Evolutionary conservation across 2,113 vertebrate species (phyloP), one percentile per base, ranked within the genome.

Genomic region (Porphyrio hochstetteri): DNA sequence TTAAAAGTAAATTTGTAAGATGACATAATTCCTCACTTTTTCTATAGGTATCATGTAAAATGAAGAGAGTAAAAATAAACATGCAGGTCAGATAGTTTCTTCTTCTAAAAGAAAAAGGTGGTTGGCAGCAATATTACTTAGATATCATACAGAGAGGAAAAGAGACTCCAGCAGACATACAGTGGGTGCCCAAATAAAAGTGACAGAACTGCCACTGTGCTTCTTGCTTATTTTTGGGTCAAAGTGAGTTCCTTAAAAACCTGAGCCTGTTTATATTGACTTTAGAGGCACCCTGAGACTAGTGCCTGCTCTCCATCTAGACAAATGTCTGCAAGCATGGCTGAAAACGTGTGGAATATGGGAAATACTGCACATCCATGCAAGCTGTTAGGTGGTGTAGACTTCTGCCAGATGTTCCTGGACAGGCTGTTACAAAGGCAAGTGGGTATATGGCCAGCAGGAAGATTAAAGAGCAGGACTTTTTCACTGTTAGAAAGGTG

Each of bases 351-450:
- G 20, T 65, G 48, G 10, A 11, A 15, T 59, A 31, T 2, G 75
- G 77, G 28, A 86, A 52, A 35, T 72, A 90, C 2, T 2, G 3
- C 35, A 11, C 21, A 20, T 65, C 44, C 16, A 25, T 2, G 4
- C 21, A 69, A 82, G 48, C 27, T 93, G 9, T 84, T 82, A 82
- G 24, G 25, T 84, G 7, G 5, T 36, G 12, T 25, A 70, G 61
- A 52, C 16, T 31, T 20, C 28, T 6, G 1, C 20, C 33, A 3
- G 0, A 16, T 0, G 0, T 81, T 89, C 31, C 35, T 64, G 48
- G 25, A 46, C 21, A 84, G 52, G 19, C 21, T 57, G 17, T 44
- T 80, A 21, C 2, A 28, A 78, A 78, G 69, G 28, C 2, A 83
- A 25, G 19, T 72, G 16, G 67, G 19, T 77, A 3, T 23, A 21